Conservation (phyloP, 1,140 invertebrate genomes). For the Bombus picipes region DNA sequence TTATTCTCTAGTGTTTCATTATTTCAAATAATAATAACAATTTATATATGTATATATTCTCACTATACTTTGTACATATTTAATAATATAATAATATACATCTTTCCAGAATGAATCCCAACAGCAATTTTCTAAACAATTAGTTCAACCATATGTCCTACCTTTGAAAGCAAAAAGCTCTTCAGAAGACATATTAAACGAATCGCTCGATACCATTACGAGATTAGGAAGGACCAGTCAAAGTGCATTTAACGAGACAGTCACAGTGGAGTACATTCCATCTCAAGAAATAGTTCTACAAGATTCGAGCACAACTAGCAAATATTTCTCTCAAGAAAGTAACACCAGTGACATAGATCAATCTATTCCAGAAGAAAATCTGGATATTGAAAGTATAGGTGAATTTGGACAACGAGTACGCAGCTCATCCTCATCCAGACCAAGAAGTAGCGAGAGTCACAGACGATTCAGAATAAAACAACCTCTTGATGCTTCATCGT, state of each 20-base stretch:
- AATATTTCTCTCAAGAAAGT: not conserved
- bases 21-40: too few relatives aligned
- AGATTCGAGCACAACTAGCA: not conserved
- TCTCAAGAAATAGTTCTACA: conserved; percentile 10
- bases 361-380: not conserved
- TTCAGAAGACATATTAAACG: not conserved
- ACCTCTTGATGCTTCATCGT: not conserved
- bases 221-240: not conserved
- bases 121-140: conserved; percentile 18
- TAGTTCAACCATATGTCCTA: conserved; percentile 27
- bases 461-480: conserved; percentile 7
- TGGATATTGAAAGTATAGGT: conserved; percentile 50
- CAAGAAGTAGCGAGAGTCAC: not conserved
- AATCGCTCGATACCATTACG: not conserved
- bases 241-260: not conserved
- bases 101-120: conserved; percentile 37
- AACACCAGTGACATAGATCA: not conserved
- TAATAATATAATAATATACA: not conserved
- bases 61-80: too few relatives aligned
- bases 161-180: not conserved
- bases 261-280: not conserved
- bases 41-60: too few relatives aligned
- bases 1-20: too few relatives aligned
- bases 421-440: not conserved
- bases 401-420: conserved; percentile 65